Percentiles rank a stretch among this genome's conserved stretches.
phyloP scores from a whole-genome alignment of 2,797 vertebrate species.

The Dendrocincla tyrannina region DNA sequence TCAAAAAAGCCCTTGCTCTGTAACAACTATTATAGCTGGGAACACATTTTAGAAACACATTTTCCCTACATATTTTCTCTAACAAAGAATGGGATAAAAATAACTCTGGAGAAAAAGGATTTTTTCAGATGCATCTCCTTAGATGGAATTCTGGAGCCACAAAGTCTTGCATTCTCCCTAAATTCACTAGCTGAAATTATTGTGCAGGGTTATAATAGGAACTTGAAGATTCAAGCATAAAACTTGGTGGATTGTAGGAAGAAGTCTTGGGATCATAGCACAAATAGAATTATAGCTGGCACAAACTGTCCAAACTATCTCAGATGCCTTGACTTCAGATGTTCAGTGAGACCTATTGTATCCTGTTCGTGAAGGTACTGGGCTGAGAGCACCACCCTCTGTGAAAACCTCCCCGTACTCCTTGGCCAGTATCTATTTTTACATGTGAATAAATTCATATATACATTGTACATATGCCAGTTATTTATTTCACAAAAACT shows the following conservation, averaged over 20 bases:
- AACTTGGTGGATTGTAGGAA: background rate
- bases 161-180: background rate
- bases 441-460: background rate
- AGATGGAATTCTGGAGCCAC: background rate
- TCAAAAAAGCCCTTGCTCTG: constrained; percentile 9
- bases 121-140: background rate
- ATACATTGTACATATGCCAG: background rate
- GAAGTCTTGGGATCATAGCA: background rate
- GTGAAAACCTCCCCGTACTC: background rate
- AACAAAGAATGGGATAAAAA: constrained; percentile 55
- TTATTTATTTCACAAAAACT: constrained; percentile 11
- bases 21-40: constrained; percentile 4
- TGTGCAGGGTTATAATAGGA: background rate
- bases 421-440: background rate
- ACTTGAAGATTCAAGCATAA: background rate
- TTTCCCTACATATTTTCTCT: constrained; percentile 15
- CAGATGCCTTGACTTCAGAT: background rate
- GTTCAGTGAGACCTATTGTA: background rate
- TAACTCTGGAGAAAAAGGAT: background rate
- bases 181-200: background rate
- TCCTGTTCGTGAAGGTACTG: background rate
- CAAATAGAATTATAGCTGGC: background rate
- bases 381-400: background rate
- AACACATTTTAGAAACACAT: constrained; percentile 21
- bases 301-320: background rate